Conservation (phyloP, 2,888 invertebrate species). For the Cephus pulcher region DNA sequence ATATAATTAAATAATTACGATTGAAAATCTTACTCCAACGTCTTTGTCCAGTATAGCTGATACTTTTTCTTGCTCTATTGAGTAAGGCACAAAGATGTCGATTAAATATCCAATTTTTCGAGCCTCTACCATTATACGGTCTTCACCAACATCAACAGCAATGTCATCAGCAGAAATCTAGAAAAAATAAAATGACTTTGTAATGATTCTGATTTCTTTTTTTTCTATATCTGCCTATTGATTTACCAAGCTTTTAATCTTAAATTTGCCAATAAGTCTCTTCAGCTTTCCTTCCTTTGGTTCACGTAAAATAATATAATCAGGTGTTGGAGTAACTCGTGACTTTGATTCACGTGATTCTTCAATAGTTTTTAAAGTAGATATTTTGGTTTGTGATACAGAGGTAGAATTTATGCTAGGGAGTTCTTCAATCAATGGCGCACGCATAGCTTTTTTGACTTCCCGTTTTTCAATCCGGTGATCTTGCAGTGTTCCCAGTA, state of each 20-base stretch:
- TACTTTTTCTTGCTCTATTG: slow-evolving; percentile 71
- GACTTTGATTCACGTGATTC: neutral
- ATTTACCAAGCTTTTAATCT: slow-evolving; percentile 71
- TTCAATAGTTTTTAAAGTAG: slow-evolving; percentile 17
- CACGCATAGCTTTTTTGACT: slow-evolving; percentile 67
- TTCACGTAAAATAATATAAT: slow-evolving; percentile 61
- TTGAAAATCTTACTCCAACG: slow-evolving; percentile 64
- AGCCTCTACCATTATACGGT: slow-evolving; percentile 78
- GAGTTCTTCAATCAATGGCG: slow-evolving; percentile 74
- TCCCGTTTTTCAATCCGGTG: slow-evolving; percentile 82
- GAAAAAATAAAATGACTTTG: slow-evolving; percentile 33
- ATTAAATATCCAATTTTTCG: slow-evolving; percentile 72
- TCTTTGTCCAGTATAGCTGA: slow-evolving; percentile 70
- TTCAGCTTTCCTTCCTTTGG: slow-evolving; percentile 70
- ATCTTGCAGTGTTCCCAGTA: slow-evolving; percentile 78
- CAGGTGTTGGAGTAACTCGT: slow-evolving; percentile 10
- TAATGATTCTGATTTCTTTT: slow-evolving; percentile 13
- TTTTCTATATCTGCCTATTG: slow-evolving; percentile 5
- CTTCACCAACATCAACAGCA: slow-evolving; percentile 78
- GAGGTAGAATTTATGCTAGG: slow-evolving; percentile 33
- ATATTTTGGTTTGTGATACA: slow-evolving; percentile 21
- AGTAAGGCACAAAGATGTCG: slow-evolving; percentile 78
- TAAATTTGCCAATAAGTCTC: slow-evolving; percentile 73
- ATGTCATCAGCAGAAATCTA: slow-evolving; percentile 75
- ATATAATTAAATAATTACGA: neutral